Conservation (phyloP, 2,113 vertebrate species). For the Proteles cristata region DNA sequence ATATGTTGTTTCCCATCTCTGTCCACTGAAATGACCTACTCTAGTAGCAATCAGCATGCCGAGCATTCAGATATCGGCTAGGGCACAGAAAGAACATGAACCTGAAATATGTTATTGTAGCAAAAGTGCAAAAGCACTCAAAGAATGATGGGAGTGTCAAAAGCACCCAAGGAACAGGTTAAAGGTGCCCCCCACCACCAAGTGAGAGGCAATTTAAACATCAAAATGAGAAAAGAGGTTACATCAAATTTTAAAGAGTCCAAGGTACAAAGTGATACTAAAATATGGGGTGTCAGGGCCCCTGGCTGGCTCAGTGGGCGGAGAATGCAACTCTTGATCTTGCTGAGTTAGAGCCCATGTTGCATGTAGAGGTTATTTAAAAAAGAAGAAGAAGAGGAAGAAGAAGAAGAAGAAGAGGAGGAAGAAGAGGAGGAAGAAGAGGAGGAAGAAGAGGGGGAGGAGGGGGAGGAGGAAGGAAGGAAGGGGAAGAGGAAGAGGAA, state of each 20-base stretch:
- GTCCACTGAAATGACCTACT: not conserved
- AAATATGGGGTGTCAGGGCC: not conserved
- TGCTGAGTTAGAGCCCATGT: not conserved
- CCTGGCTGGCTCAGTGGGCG: not conserved
- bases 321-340: not conserved
- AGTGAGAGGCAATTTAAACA: not conserved
- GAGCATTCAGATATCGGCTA: not conserved
- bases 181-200: not conserved
- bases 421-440: too few relatives aligned
- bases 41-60: not conserved
- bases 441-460: too few relatives aligned
- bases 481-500: too few relatives aligned
- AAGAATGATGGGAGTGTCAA: rapidly evolving
- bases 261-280: not conserved
- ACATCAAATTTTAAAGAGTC: not conserved
- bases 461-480: too few relatives aligned
- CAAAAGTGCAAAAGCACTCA: not conserved
- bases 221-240: not conserved
- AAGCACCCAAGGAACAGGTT: not conserved
- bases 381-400: not conserved
- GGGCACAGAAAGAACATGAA: not conserved
- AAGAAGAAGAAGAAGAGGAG: too few relatives aligned
- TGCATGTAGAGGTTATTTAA: not conserved
- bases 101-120: not conserved
- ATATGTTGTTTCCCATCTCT: not conserved